Evolutionary conservation across 2,113 vertebrate genomes (phyloP).

Genomic region (Accipiter cooperii): DNA sequence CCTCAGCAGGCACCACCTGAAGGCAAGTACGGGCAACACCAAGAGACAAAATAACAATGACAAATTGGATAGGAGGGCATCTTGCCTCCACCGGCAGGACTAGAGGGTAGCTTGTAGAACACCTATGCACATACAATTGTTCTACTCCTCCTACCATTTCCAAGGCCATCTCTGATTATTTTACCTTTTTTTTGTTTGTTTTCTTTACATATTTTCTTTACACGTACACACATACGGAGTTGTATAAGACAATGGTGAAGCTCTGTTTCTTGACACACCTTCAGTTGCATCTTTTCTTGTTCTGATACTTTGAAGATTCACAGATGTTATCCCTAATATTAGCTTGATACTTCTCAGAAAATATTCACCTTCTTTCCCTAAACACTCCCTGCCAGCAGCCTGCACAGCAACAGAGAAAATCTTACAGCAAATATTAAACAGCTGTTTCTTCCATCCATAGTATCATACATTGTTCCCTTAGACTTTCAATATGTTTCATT

Average conservation of each 20-base stretch:
- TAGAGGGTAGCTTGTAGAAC: background rate
- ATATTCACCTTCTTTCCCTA: background rate
- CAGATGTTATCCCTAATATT: background rate
- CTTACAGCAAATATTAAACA: background rate
- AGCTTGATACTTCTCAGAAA: background rate
- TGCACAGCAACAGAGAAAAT: background rate
- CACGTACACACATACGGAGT: background rate
- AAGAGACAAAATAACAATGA: background rate
- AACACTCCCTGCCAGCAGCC: rapidly evolving
- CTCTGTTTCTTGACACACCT: background rate
- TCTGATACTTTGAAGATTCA: background rate
- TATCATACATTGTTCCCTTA: background rate
- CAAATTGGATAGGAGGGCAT: background rate
- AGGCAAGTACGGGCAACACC: background rate
- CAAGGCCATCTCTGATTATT: background rate
- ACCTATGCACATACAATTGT: background rate
- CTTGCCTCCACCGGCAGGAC: background rate
- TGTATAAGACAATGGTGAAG: background rate
- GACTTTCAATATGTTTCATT: background rate
- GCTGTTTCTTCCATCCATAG: background rate
- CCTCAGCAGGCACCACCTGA: background rate
- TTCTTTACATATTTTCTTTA: background rate
- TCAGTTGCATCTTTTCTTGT: background rate
- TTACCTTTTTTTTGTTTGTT: background rate
- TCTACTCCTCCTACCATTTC: background rate